These are phyloP conservation scores for Plemyria rubiginata DNA, from an alignment of 2,888 invertebrate genomes.

Conservation along the genomic window DNA sequence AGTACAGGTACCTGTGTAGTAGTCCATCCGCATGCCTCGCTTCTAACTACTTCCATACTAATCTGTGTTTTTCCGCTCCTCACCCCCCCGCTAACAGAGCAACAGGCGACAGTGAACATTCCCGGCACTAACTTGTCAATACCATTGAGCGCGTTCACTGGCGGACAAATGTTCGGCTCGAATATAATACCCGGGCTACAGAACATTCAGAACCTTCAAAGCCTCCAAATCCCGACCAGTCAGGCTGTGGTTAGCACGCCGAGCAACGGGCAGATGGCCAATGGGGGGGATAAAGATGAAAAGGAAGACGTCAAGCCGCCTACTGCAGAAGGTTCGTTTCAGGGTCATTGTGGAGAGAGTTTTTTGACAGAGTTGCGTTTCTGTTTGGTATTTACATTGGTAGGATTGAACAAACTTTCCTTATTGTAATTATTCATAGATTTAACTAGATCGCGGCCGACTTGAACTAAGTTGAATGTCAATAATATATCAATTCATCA, in stretches of 20 bases:
- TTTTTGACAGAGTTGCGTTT: conserved; percentile 28
- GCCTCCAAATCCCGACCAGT: conserved; percentile 53
- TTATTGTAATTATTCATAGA: too few relatives aligned
- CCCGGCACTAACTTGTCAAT: conserved; percentile 87
- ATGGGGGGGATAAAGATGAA: conserved; percentile 84
- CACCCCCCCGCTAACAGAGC: conserved; percentile 69
- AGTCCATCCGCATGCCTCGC: conserved; percentile 57
- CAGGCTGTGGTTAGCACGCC: conserved; percentile 44
- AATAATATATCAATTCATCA: too few relatives aligned
- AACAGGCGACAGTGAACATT: conserved; percentile 84
- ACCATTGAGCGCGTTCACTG: conserved; percentile 79
- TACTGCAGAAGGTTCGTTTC: conserved; percentile 71
- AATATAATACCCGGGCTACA: conserved; percentile 76
- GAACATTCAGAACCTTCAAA: conserved; percentile 66
- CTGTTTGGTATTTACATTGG: conserved; percentile 7
- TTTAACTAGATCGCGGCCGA: not conserved
- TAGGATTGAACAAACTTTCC: not conserved
- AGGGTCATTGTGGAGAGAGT: conserved; percentile 43
- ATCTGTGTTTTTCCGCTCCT: conserved; percentile 70
- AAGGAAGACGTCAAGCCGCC: conserved; percentile 79
- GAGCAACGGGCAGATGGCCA: conserved; percentile 18
- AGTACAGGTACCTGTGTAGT: conserved; percentile 27
- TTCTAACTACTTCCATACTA: conserved; percentile 71
- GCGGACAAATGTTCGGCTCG: conserved; percentile 82
- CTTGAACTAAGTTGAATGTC: too few relatives aligned